A percentile compares a stretch with the other conserved stretches of the same genome.
These are phyloP conservation scores for Sogatella furcifera DNA, from an alignment of 1,140 invertebrate genomes.

Conservation along the genomic window DNA sequence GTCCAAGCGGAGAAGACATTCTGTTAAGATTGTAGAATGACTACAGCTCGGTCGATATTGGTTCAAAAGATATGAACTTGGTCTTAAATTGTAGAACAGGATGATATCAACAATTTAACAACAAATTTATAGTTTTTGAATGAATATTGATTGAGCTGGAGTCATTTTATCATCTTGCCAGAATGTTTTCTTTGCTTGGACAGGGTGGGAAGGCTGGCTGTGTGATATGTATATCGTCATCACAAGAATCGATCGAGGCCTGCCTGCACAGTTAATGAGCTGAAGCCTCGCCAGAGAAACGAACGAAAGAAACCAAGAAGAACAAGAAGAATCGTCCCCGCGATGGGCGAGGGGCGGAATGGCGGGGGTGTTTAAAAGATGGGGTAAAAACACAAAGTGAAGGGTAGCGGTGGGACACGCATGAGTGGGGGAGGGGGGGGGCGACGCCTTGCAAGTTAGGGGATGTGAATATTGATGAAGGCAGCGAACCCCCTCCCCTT, in stretches of 20 bases:
- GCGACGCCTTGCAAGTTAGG: not conserved
- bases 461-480: constrained; percentile 22
- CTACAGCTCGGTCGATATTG: too few species aligned
- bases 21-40: too few species aligned
- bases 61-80: too few species aligned
- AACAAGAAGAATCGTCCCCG: too few species aligned
- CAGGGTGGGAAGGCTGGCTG: not conserved
- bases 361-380: constrained; percentile 18
- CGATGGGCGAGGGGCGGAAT: not conserved
- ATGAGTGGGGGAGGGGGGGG: constrained; percentile 9
- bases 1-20: too few species aligned
- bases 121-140: too few species aligned
- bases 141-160: too few species aligned
- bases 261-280: constrained; percentile 19
- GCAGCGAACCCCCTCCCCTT: constrained; percentile 1
- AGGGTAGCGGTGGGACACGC: constrained; percentile 18
- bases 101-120: too few species aligned
- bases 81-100: too few species aligned
- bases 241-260: constrained; percentile 17
- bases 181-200: too few species aligned
- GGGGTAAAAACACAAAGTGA: constrained; percentile 21
- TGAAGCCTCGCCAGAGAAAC: constrained; percentile 16
- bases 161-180: too few species aligned
- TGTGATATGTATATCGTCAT: constrained; percentile 6
- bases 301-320: constrained; percentile 16